A percentile compares a stretch with the other conserved stretches of the same genome.
These are phyloP conservation scores for Myotis brandtii DNA, from an alignment of 2,113 vertebrate species.

Conservation along the genomic window DNA sequence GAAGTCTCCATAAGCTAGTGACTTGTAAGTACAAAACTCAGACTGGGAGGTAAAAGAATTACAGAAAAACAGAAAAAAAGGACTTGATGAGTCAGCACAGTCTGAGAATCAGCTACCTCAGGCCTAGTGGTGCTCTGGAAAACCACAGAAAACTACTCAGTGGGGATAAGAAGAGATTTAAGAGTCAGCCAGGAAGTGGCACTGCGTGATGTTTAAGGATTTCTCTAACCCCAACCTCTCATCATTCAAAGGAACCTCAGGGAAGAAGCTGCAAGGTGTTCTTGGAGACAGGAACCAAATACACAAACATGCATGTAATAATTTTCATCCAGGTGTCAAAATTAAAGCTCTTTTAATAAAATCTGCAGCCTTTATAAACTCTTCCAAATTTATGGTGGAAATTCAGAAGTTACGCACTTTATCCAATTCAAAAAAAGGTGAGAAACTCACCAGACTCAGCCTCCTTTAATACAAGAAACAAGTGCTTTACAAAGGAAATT, in stretches of 20 bases:
- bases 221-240: neutral
- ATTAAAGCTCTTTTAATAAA: conserved; percentile 27
- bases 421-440: neutral
- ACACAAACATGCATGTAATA: neutral
- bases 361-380: neutral
- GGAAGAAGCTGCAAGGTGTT: neutral
- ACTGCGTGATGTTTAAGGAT: neutral
- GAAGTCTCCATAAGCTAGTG: neutral
- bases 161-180: neutral
- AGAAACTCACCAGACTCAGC: neutral
- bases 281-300: conserved; percentile 8
- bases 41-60: neutral
- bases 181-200: neutral
- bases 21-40: conserved; percentile 47
- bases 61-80: neutral
- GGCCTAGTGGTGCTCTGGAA: neutral
- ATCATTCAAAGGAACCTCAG: neutral
- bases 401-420: conserved; percentile 4
- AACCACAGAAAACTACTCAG: neutral
- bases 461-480: neutral
- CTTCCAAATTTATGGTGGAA: neutral
- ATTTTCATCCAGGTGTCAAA: neutral
- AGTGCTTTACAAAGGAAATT: neutral
- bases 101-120: neutral
- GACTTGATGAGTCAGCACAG: neutral